phyloP scores from a whole-genome alignment of 2,888 invertebrate species.

The Drosophila sordidula region DNA sequence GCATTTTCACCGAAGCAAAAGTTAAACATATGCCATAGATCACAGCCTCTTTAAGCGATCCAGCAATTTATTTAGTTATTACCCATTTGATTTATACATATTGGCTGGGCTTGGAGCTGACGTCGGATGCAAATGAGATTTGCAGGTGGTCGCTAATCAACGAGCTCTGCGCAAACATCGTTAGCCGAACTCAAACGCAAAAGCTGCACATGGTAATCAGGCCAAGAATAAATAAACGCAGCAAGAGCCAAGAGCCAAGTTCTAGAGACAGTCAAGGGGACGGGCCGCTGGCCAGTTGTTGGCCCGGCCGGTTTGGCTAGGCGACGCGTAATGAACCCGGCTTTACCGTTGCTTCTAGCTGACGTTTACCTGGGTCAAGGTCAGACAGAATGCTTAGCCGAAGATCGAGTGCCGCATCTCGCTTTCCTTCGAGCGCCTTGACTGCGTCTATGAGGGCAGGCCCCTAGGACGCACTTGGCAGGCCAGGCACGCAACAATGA shows the following conservation, averaged over 20 bases:
- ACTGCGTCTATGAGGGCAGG: constrained; percentile 23
- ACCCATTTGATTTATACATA: constrained; percentile 30
- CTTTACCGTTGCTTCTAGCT: constrained; percentile 53
- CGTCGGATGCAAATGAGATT: constrained; percentile 63
- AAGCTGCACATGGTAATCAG: constrained; percentile 61
- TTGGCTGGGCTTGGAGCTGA: constrained; percentile 16
- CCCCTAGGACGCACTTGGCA: constrained; percentile 33
- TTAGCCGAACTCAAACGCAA: constrained; percentile 33
- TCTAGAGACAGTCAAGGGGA: constrained; percentile 36
- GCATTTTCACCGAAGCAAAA: background rate
- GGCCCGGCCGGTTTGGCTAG: constrained; percentile 34
- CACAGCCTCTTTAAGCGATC: background rate
- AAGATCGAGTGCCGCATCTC: constrained; percentile 26
- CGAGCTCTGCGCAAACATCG: constrained; percentile 54
- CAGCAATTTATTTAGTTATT: constrained; percentile 33
- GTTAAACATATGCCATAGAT: background rate
- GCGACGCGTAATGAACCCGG: constrained; percentile 46
- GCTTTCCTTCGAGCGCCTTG: constrained; percentile 38
- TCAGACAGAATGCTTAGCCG: constrained; percentile 45
- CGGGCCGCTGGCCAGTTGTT: background rate
- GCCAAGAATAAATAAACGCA: constrained; percentile 58
- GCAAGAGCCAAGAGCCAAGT: constrained; percentile 13
- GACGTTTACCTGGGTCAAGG: constrained; percentile 72
- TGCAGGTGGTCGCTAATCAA: constrained; percentile 79
- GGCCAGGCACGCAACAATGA: constrained; percentile 41